Evolutionary conservation across 2,888 invertebrate species (phyloP), one percentile per base, ranked within the genome.

Genomic region (Electrophaes corylata): DNA sequence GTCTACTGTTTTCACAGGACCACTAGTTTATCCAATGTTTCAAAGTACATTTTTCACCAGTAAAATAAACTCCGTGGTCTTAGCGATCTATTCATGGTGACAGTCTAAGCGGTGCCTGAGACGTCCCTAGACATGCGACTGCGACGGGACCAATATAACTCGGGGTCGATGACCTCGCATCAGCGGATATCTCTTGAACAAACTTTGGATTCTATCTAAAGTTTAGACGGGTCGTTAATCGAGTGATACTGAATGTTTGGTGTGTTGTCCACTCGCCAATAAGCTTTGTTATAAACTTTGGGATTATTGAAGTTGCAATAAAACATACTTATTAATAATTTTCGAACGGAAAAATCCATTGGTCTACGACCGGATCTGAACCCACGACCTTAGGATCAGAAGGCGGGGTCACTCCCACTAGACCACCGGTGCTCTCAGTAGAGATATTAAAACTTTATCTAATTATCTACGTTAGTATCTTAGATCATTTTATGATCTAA

Each of bases 141-240:
- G 48, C 33, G 39, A 67, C 70, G 19, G 54, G 65, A 66, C 73
- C 60, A 63, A 76, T 72, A 70, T 76, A 76, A 67, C 67, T 29
- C 20, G 63, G 37, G 77, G 67, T 71, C 72, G 48, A 62, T 69
- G 65, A 66, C 68, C 76, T 50, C 23, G 23, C 26, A 45, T 39
- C 56, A 31, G 19, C 35, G 43, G 53, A 49, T 40, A 40, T 31
- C 12, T 48, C 37, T n/a, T 47, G 41, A 40, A 40, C 12, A 33
- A 40, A 41, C 43, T 55, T 55, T 37, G 19, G 44, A 31, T 14
- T 46, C 26, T 31, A 33, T 37, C 35, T 54, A 3, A 44, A 55
- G 44, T 39, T 55, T 49, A 37, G 44, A 55, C 29, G n/a, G 26
- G 11, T 43, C 43, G 5, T n/a, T 14, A 19, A 29, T 45, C 12